Evolutionary conservation across 2,888 invertebrate genomes (phyloP).

Genomic region (Cerceris rybyensis): DNA sequence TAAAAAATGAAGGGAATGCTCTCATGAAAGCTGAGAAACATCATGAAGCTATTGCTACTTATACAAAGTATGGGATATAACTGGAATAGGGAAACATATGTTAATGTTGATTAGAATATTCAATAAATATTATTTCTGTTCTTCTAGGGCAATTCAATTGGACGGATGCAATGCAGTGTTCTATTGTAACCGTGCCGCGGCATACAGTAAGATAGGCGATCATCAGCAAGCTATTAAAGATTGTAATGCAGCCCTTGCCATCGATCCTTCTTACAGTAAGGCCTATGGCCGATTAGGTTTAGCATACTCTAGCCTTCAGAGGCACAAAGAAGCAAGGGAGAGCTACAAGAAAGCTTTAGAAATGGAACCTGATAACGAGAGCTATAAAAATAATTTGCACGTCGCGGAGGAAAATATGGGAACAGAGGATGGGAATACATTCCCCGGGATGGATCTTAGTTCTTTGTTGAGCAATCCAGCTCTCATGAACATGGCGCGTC

Average conservation of each 20-base stretch:
- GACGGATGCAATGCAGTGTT: constrained; percentile 96
- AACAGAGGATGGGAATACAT: constrained; percentile 42
- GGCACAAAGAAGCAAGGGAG: constrained; percentile 91
- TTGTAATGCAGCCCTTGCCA: constrained; percentile 92
- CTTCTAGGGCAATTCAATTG: constrained; percentile 91
- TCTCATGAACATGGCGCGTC: constrained; percentile 92
- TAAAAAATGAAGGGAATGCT: constrained; percentile 94
- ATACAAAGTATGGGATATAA: constrained; percentile 84
- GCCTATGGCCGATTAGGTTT: constrained; percentile 96
- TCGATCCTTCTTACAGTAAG: constrained; percentile 96
- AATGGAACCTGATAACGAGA: constrained; percentile 95
- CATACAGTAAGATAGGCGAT: constrained; percentile 93
- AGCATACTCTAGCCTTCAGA: constrained; percentile 92
- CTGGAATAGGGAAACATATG: no score
- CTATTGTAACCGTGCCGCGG: constrained; percentile 98
- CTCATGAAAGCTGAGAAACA: constrained; percentile 93
- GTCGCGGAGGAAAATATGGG: constrained; percentile 88
- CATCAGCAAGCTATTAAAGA: constrained; percentile 94
- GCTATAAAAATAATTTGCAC: constrained; percentile 93
- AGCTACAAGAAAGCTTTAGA: constrained; percentile 94
- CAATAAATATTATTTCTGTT: constrained; percentile 3
- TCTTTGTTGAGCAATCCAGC: constrained; percentile 91
- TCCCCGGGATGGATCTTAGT: constrained; percentile 83
- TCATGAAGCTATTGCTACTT: constrained; percentile 91
- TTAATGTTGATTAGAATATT: no score